Evolutionary conservation across 2,113 vertebrate genomes (phyloP).

Genomic region (Oxyura jamaicensis): DNA sequence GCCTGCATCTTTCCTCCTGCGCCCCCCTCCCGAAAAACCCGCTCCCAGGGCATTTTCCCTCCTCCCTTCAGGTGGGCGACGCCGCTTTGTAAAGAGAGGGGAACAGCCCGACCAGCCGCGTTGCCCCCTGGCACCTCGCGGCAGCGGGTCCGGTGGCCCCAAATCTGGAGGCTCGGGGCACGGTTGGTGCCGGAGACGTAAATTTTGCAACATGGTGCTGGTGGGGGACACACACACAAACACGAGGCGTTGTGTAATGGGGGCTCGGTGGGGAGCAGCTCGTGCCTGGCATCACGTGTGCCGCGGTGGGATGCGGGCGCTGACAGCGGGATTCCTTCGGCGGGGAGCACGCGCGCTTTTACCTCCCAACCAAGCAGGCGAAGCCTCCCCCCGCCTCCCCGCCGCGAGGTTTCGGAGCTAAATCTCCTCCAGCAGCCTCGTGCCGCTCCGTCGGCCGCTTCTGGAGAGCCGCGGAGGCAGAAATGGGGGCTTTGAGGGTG

Average conservation of each 20-base stretch:
- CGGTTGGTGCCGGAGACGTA: neutral
- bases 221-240: neutral
- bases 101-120: too few relatives aligned
- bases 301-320: neutral
- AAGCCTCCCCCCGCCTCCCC: neutral
- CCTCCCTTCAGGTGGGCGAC: too few relatives aligned
- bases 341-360: neutral
- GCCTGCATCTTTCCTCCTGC: too few relatives aligned
- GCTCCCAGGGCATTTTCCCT: too few relatives aligned
- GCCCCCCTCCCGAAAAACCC: too few relatives aligned
- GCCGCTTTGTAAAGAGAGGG: too few relatives aligned
- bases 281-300: constrained; percentile 42
- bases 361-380: neutral
- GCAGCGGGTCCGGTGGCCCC: too few relatives aligned
- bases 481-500: neutral
- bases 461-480: constrained; percentile 6
- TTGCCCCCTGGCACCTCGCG: too few relatives aligned
- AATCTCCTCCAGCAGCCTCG: neutral
- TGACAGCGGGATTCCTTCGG: neutral
- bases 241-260: constrained; percentile 46
- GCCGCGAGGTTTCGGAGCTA: rapidly evolving
- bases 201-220: constrained; percentile 29
- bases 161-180: neutral
- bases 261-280: constrained; percentile 41
- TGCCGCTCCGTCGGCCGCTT: neutral